These are phyloP conservation scores for Ectemnius continuus DNA, from an alignment of 2,888 invertebrate genomes.

Conservation along the genomic window DNA sequence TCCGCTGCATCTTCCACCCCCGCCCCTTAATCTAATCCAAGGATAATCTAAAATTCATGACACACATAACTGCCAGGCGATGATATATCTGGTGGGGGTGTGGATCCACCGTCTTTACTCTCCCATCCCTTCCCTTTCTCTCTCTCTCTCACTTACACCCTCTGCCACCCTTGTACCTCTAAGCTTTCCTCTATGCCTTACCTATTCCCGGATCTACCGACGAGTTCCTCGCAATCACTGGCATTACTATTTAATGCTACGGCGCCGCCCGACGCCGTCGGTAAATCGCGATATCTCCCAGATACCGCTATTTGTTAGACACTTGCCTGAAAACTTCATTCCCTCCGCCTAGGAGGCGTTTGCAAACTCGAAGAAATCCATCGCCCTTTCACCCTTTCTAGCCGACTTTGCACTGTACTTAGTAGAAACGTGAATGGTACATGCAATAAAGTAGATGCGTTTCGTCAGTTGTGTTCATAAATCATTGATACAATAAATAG, in stretches of 20 bases:
- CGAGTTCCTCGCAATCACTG: slow-evolving; percentile 60
- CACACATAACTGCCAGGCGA: slow-evolving; percentile 77
- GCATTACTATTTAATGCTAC: slow-evolving; percentile 68
- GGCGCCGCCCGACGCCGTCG: slow-evolving; percentile 43
- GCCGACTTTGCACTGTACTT: too few species aligned
- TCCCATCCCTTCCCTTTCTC: slow-evolving; percentile 18
- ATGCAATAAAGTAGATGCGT: too few species aligned
- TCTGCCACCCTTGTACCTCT: neutral
- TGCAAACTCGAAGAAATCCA: too few species aligned
- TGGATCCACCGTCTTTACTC: slow-evolving; percentile 59
- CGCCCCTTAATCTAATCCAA: slow-evolving; percentile 76
- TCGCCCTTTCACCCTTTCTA: too few species aligned
- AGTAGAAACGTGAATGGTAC: too few species aligned
- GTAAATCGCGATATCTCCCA: slow-evolving; percentile 52
- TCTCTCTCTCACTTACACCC: neutral
- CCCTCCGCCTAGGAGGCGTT: too few species aligned
- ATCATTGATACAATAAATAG: too few species aligned
- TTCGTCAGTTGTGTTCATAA: too few species aligned
- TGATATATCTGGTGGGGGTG: slow-evolving; percentile 75
- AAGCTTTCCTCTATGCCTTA: slow-evolving; percentile 6
- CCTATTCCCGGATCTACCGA: slow-evolving; percentile 35
- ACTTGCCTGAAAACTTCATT: neutral
- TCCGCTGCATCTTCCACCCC: slow-evolving; percentile 48
- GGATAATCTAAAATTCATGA: slow-evolving; percentile 77
- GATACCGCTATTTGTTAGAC: slow-evolving; percentile 20